These are phyloP conservation scores for Coronaproctus castanopsis DNA, from an alignment of 2,888 invertebrate species.

Conservation along the genomic window DNA sequence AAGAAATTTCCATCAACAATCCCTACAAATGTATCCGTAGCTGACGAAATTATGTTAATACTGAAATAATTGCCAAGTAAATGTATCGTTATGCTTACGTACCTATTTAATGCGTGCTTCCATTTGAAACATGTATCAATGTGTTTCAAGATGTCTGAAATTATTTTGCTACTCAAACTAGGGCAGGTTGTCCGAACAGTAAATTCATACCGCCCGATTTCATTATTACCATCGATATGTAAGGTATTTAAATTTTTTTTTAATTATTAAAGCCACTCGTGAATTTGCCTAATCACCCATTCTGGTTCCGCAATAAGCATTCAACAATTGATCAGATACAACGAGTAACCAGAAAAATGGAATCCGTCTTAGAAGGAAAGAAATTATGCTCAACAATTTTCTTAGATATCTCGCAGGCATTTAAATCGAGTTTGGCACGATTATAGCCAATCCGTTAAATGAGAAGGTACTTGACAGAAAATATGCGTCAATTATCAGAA, in stretches of 20 bases:
- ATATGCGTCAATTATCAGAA: too few relatives aligned
- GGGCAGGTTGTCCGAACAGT: not conserved
- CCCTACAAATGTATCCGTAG: too few relatives aligned
- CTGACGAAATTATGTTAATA: too few relatives aligned
- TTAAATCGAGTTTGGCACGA: not conserved
- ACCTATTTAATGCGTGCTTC: too few relatives aligned
- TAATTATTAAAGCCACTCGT: too few relatives aligned
- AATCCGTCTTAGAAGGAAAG: not conserved
- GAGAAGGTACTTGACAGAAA: too few relatives aligned
- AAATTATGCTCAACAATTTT: not conserved
- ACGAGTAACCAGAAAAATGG: not conserved
- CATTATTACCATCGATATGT: not conserved
- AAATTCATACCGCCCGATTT: not conserved
- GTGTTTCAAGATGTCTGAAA: not conserved
- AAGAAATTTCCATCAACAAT: too few relatives aligned
- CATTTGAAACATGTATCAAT: not conserved
- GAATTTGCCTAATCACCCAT: not conserved
- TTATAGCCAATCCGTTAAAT: too few relatives aligned
- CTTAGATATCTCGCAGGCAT: not conserved
- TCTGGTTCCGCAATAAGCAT: not conserved
- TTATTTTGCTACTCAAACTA: not conserved
- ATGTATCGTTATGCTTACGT: not conserved
- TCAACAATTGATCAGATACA: not conserved
- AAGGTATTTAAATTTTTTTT: too few relatives aligned
- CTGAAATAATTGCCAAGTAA: not conserved